phyloP scores from a whole-genome alignment of 2,888 invertebrate species.

The Agrochola lota region DNA sequence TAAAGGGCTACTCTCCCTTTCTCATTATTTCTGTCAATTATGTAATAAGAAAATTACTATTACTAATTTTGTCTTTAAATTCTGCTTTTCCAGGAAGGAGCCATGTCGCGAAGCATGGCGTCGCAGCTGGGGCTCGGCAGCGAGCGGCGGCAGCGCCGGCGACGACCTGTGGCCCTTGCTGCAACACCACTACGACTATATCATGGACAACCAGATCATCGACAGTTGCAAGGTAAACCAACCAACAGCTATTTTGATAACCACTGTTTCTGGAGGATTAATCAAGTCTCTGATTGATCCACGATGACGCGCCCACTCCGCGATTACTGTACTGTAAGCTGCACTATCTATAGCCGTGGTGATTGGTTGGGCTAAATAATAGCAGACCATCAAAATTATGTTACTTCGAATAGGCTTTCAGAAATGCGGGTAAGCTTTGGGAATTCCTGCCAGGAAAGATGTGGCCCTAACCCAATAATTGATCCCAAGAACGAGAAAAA shows the following conservation, averaged over 20 bases:
- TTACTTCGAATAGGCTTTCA: neutral
- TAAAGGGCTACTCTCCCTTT: neutral
- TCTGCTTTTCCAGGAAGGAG: slow-evolving; percentile 89
- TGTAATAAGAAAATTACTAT: neutral
- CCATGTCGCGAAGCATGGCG: slow-evolving; percentile 93
- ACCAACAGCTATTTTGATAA: neutral
- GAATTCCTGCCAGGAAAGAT: neutral
- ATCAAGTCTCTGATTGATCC: neutral
- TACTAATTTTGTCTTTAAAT: neutral
- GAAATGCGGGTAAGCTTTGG: neutral
- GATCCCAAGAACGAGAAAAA: neutral
- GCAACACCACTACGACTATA: slow-evolving; percentile 97
- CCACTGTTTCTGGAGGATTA: neutral
- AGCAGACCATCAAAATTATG: neutral
- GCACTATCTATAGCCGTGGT: no score
- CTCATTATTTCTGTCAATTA: neutral
- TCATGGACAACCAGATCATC: slow-evolving; percentile 98
- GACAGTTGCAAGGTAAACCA: slow-evolving; percentile 93
- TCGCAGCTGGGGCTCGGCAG: slow-evolving; percentile 94
- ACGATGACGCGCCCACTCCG: no score
- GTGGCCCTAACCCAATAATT: neutral
- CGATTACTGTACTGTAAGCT: no score
- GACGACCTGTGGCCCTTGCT: slow-evolving; percentile 98
- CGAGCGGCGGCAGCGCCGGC: slow-evolving; percentile 92
- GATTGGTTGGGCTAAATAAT: neutral